These are phyloP conservation scores for Pristionchus fissidentatus DNA, from an alignment of 2,888 invertebrate genomes.

Conservation along the genomic window DNA sequence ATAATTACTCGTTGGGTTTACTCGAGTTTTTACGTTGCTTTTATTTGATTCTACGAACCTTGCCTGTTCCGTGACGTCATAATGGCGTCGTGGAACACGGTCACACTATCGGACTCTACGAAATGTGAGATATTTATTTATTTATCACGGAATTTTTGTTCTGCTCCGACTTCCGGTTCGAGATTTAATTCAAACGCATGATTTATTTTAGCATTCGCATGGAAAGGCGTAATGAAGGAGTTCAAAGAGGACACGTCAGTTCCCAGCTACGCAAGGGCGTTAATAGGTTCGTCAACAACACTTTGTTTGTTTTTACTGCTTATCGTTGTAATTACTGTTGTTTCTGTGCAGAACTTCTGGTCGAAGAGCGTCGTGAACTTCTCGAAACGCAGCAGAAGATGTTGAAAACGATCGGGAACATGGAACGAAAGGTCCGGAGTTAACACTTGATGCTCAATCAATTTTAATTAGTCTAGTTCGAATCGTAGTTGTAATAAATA, in stretches of 20 bases:
- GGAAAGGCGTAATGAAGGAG: slow-evolving; percentile 41
- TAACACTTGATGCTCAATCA: background rate
- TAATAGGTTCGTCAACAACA: slow-evolving; percentile 11
- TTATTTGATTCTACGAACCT: background rate
- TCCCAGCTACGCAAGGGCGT: slow-evolving; percentile 7
- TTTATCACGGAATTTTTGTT: background rate
- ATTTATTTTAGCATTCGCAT: slow-evolving; percentile 23
- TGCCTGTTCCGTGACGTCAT: slow-evolving; percentile 5
- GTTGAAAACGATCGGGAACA: background rate
- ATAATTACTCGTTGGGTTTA: background rate
- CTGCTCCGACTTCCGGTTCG: background rate
- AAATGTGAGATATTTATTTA: background rate
- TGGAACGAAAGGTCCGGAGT: slow-evolving; percentile 30
- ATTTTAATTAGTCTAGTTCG: too few species aligned
- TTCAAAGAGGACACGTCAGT: slow-evolving; percentile 29
- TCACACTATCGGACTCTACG: slow-evolving; percentile 13
- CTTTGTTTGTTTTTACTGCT: background rate
- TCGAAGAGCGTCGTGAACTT: slow-evolving; percentile 37
- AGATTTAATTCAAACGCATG: background rate
- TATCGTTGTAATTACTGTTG: background rate
- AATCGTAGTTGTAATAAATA: too few species aligned
- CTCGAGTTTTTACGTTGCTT: background rate
- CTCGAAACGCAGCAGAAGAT: slow-evolving; percentile 34
- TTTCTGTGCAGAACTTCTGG: slow-evolving; percentile 29
- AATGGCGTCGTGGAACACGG: slow-evolving; percentile 35